These are phyloP conservation scores for Cheilosia pagana DNA, from an alignment of 2,888 invertebrate species.

Conservation along the genomic window DNA sequence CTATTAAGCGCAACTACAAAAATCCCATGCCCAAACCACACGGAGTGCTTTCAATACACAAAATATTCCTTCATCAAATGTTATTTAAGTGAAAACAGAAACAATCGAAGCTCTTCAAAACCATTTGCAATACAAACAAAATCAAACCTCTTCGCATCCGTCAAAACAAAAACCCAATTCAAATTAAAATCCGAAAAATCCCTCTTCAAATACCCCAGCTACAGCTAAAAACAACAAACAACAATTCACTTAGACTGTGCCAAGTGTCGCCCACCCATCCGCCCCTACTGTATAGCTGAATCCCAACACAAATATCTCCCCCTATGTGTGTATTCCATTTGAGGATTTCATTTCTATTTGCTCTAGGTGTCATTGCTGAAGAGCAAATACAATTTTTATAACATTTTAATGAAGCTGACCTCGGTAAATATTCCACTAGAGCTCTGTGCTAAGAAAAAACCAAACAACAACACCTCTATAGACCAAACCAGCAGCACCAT, in stretches of 20 bases:
- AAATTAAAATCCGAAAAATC: constrained; percentile 18
- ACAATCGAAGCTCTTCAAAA: constrained; percentile 17
- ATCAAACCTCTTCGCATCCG: background rate
- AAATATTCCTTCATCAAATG: too few species aligned
- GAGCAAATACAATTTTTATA: constrained; percentile 66
- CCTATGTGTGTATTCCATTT: constrained; percentile 6
- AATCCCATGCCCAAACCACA: too few species aligned
- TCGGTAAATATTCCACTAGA: constrained; percentile 66
- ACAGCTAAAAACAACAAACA: background rate
- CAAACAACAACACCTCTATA: background rate
- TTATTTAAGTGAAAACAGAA: background rate
- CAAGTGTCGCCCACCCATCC: background rate
- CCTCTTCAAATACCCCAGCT: constrained; percentile 18
- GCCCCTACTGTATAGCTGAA: background rate
- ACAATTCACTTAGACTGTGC: constrained; percentile 32
- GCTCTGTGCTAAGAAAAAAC: constrained; percentile 16
- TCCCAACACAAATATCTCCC: background rate
- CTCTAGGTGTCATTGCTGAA: constrained; percentile 51
- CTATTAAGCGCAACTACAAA: too few species aligned
- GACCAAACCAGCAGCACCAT: background rate
- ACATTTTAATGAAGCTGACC: constrained; percentile 74
- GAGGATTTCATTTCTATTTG: constrained; percentile 29
- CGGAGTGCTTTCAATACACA: background rate
- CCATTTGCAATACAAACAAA: constrained; percentile 21
- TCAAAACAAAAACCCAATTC: constrained; percentile 7